Evolutionary conservation across 2,113 vertebrate species (phyloP).

Genomic region (Salminus brasiliensis): DNA sequence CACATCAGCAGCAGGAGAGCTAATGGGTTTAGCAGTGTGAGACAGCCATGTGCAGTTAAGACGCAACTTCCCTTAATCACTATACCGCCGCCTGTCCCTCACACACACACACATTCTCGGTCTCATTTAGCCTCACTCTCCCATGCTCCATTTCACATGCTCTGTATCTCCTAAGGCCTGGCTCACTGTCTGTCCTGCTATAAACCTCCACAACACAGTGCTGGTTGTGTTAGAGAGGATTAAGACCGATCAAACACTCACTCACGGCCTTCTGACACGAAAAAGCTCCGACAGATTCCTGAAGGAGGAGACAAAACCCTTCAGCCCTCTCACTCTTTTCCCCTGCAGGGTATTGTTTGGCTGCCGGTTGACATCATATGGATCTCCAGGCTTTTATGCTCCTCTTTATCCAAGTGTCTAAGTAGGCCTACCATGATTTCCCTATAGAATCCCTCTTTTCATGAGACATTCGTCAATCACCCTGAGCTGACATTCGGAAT

Average conservation of each 20-base stretch:
- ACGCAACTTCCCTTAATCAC: conserved; percentile 22
- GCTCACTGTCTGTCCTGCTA: not conserved
- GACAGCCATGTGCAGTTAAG: conserved; percentile 35
- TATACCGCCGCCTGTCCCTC: conserved; percentile 18
- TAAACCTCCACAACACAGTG: conserved; percentile 10
- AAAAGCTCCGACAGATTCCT: conserved; percentile 46
- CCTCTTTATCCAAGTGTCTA: not conserved
- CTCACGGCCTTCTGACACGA: conserved; percentile 5
- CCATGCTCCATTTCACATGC: not conserved
- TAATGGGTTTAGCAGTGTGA: conserved; percentile 35
- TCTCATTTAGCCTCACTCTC: not conserved
- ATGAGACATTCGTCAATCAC: not conserved
- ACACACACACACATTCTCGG: not conserved
- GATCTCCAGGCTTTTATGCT: conserved; percentile 3
- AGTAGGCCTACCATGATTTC: not conserved
- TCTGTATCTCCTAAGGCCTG: not conserved
- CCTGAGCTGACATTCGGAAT: conserved; percentile 1
- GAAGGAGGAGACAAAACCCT: conserved; percentile 22
- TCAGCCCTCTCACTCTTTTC: not conserved
- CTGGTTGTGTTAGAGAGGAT: conserved; percentile 6
- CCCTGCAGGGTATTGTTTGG: not conserved
- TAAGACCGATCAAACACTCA: conserved; percentile 46
- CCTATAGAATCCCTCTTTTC: not conserved
- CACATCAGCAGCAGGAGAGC: conserved; percentile 44
- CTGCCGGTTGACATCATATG: conserved; percentile 20